A percentile compares a stretch with the other conserved stretches of the same genome.
phyloP scores from a whole-genome alignment of 2,797 vertebrate genomes.

The Onychomys leucogaster region DNA sequence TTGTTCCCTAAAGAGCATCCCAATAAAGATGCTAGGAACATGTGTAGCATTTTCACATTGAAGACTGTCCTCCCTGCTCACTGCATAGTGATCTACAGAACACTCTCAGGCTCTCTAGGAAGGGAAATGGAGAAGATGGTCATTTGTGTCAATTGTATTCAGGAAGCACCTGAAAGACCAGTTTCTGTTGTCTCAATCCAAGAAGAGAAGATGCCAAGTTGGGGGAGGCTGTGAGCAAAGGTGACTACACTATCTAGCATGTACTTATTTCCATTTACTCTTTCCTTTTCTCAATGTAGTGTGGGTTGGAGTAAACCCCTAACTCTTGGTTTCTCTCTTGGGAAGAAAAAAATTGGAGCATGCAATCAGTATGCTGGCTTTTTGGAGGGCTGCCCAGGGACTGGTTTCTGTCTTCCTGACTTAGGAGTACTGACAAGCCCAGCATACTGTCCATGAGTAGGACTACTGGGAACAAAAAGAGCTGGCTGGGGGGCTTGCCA shows the following conservation, averaged over 20 bases:
- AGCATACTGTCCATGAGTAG: neutral
- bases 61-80: neutral
- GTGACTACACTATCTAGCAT: neutral
- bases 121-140: neutral
- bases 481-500: neutral
- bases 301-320: neutral
- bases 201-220: neutral
- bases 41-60: neutral
- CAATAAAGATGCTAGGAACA: neutral
- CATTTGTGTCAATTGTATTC: neutral
- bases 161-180: neutral
- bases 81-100: neutral
- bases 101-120: neutral
- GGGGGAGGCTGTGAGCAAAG: neutral
- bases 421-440: neutral
- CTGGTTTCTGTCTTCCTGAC: slow-evolving; percentile 2
- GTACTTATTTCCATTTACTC: neutral
- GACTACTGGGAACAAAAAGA: neutral
- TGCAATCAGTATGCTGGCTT: neutral
- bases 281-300: neutral
- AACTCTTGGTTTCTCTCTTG: neutral
- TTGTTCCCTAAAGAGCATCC: neutral
- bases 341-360: neutral
- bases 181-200: neutral
- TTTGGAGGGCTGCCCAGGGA: neutral